Evolutionary conservation across 1,140 invertebrate genomes (phyloP).

Genomic region (Lepidurus packardi): DNA sequence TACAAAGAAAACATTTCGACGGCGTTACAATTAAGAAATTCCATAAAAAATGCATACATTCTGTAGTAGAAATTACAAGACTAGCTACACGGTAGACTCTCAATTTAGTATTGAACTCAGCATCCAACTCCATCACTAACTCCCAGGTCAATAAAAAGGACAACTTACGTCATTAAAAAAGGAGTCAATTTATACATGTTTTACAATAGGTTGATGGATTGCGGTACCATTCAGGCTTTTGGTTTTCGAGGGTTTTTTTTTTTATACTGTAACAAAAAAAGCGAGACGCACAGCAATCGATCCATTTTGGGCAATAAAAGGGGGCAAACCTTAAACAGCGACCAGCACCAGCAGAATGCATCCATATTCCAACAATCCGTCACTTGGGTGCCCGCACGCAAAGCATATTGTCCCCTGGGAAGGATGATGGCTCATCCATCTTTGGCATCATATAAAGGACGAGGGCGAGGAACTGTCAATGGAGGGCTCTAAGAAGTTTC

Average conservation of each 20-base stretch:
- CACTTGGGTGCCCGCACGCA: conserved; percentile 7
- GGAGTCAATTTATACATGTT: background rate
- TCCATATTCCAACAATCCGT: conserved; percentile 17
- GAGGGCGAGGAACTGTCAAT: conserved; percentile 18
- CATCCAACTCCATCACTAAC: background rate
- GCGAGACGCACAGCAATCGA: background rate
- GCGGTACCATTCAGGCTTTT: background rate
- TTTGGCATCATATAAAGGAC: background rate
- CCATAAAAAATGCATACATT: no score
- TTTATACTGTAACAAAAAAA: background rate
- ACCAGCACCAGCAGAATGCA: background rate
- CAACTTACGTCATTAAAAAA: background rate
- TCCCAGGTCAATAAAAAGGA: background rate
- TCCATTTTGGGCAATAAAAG: background rate
- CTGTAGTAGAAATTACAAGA: no score
- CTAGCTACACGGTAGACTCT: no score
- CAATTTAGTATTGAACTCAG: no score
- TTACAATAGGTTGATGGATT: background rate
- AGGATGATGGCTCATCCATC: conserved; percentile 13
- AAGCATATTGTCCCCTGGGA: background rate
- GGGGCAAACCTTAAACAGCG: conserved; percentile 8
- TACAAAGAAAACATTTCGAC: no score
- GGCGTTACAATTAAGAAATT: no score
- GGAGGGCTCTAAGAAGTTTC: conserved; percentile 1
- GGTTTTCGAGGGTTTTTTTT: background rate